Conservation (phyloP, 1,140 invertebrate species). For the Anastrepha ludens region DNA sequence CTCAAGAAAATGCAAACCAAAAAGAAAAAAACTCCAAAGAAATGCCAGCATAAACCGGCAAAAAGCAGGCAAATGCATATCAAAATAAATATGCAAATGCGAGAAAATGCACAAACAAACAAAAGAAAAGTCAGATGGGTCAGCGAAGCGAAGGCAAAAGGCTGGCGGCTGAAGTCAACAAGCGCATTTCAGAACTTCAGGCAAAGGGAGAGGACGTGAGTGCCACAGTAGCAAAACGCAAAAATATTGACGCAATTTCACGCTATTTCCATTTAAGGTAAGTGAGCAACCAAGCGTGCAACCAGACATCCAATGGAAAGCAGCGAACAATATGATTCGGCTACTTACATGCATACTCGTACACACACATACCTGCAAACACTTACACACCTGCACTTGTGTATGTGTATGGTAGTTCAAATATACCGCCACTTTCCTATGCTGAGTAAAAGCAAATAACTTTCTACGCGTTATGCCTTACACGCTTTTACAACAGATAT, state of each 20-base stretch:
- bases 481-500: background rate
- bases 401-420: no score
- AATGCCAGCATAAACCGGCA: background rate
- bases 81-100: constrained; percentile 17
- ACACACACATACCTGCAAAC: no score
- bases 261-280: constrained; percentile 13
- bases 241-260: constrained; percentile 51
- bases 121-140: background rate
- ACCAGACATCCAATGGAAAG: background rate
- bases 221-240: background rate
- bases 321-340: background rate
- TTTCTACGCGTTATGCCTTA: no score
- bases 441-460: no score
- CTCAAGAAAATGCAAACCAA: constrained; percentile 30
- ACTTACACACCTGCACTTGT: no score
- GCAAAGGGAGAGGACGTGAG: background rate
- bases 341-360: no score
- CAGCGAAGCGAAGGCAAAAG: background rate
- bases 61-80: constrained; percentile 23
- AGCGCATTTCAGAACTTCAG: background rate
- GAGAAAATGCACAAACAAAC: background rate
- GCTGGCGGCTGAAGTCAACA: constrained; percentile 1
- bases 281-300: background rate
- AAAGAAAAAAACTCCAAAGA: background rate
- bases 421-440: no score